A percentile compares a stretch with the other conserved stretches of the same genome.
Conservation (phyloP, 2,888 invertebrate species). For the Agonopterix subpropinquella region DNA sequence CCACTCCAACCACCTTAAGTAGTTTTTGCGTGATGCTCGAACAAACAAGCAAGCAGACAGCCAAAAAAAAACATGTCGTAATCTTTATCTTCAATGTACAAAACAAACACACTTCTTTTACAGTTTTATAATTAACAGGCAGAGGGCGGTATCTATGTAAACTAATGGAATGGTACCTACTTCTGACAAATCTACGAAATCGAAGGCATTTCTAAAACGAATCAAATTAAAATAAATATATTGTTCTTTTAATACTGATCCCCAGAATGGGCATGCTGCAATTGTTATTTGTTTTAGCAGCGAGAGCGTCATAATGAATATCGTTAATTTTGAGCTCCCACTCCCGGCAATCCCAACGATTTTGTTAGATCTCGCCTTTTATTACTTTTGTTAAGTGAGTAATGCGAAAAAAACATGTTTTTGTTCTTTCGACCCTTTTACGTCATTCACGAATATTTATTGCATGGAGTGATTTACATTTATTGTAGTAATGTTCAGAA, state of each 20-base stretch:
- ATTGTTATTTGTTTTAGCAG: slow-evolving; percentile 37
- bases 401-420: slow-evolving; percentile 1
- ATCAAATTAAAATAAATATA: too few relatives aligned
- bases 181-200: too few relatives aligned
- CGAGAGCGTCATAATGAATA: slow-evolving; percentile 34
- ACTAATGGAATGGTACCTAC: too few relatives aligned
- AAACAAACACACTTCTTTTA: too few relatives aligned
- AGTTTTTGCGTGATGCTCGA: too few relatives aligned
- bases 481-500: background rate
- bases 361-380: slow-evolving; percentile 15
- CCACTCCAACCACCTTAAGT: too few relatives aligned
- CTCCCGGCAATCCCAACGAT: slow-evolving; percentile 28
- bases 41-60: too few relatives aligned
- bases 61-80: too few relatives aligned
- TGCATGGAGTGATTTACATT: background rate
- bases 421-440: background rate
- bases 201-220: too few relatives aligned
- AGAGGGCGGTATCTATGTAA: too few relatives aligned
- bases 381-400: slow-evolving; percentile 10
- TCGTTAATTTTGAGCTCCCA: slow-evolving; percentile 34
- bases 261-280: slow-evolving; percentile 12
- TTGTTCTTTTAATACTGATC: slow-evolving; percentile 9
- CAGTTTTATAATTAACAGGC: too few relatives aligned
- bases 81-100: too few relatives aligned
- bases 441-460: background rate